phyloP scores from a whole-genome alignment of 2,113 vertebrate species.

The Gnathonemus longibarbis region DNA sequence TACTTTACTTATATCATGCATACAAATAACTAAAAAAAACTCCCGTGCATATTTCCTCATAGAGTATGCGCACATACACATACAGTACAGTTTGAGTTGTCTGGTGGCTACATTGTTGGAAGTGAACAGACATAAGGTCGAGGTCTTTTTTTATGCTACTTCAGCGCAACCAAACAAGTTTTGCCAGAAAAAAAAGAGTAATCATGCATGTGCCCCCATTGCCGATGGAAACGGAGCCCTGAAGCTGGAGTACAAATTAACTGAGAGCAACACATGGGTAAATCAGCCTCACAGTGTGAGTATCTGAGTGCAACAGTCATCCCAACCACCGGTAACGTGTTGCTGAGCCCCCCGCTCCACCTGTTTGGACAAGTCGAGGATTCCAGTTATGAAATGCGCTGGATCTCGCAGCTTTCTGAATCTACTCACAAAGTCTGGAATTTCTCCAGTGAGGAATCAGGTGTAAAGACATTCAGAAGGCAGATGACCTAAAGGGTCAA shows the following conservation, averaged over 20 bases:
- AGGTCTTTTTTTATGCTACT: neutral
- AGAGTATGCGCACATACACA: neutral
- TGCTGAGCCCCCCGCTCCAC: neutral
- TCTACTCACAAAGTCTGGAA: slow-evolving; percentile 71
- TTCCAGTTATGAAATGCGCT: slow-evolving; percentile 40
- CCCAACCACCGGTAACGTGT: neutral
- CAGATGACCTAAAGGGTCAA: slow-evolving; percentile 59
- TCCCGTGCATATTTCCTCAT: neutral
- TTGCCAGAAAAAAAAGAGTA: neutral
- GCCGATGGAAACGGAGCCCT: neutral
- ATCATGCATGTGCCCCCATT: neutral
- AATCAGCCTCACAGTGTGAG: too few species aligned
- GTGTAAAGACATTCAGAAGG: slow-evolving; percentile 70
- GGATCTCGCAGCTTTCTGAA: slow-evolving; percentile 10
- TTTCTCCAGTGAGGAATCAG: slow-evolving; percentile 59
- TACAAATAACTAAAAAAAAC: neutral
- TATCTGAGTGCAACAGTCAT: neutral
- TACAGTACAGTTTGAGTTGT: neutral
- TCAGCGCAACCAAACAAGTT: neutral
- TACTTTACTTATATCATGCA: neutral
- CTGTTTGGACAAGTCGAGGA: slow-evolving; percentile 39
- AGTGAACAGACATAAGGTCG: neutral
- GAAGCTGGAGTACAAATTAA: neutral
- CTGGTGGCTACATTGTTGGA: neutral
- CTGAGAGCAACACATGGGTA: neutral